These are phyloP conservation scores for Tetramorium parvispinum DNA, from an alignment of 1,140 invertebrate species.

Conservation along the genomic window DNA sequence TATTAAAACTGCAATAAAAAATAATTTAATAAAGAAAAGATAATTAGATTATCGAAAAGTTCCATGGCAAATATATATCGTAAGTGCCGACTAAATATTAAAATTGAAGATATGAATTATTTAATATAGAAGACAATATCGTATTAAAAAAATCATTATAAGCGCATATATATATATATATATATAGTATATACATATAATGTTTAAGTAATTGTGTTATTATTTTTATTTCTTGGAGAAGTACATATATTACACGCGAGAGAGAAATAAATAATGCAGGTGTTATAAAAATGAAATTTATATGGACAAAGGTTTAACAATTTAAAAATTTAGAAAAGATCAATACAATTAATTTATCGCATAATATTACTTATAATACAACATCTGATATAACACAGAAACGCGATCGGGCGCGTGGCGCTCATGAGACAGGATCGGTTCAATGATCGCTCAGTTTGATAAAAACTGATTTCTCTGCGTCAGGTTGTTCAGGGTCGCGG, in stretches of 20 bases:
- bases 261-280: neutral
- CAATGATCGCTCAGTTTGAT: neutral
- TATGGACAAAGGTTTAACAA: neutral
- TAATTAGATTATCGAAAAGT: neutral
- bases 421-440: constrained; percentile 5
- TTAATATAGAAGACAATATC: neutral
- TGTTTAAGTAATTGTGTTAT: neutral
- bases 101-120: neutral
- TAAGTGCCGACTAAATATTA: neutral
- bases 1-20: neutral
- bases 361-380: neutral
- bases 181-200: neutral
- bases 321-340: neutral
- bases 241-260: too few relatives aligned
- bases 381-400: neutral
- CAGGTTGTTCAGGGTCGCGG: constrained; percentile 43
- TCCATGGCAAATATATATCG: neutral
- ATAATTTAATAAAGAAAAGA: neutral
- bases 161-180: neutral
- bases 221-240: neutral
- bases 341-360: neutral
- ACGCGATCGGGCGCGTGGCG: neutral
- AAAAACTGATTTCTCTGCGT: constrained; percentile 42
- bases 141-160: neutral
- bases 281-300: neutral